Evolutionary conservation across 2,113 vertebrate species (phyloP).

Genomic region (Urocolius indicus): DNA sequence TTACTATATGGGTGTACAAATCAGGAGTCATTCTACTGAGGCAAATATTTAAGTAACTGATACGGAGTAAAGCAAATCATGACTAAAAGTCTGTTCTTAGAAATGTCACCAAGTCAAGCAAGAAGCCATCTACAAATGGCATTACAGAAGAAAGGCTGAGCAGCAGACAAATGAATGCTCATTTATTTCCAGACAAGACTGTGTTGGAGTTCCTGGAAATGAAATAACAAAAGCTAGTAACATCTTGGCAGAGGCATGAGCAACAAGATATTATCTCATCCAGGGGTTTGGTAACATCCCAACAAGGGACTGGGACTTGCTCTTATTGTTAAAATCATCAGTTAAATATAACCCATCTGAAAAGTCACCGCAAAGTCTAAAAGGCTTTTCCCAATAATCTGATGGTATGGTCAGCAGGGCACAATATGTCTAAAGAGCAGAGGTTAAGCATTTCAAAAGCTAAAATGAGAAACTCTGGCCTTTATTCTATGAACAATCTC

Average conservation of each 20-base stretch:
- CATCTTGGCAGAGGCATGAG: constrained; percentile 17
- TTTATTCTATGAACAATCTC: not conserved
- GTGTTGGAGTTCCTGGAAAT: constrained; percentile 43
- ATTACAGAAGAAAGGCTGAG: not conserved
- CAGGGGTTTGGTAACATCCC: constrained; percentile 5
- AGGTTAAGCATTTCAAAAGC: not conserved
- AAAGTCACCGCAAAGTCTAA: constrained; percentile 2
- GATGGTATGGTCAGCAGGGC: not conserved
- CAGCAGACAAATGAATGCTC: not conserved
- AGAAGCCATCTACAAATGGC: not conserved
- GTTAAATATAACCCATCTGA: not conserved
- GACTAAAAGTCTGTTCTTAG: not conserved
- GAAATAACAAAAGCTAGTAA: not conserved
- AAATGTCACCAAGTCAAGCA: not conserved
- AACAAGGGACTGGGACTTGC: not conserved
- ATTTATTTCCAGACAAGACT: not conserved
- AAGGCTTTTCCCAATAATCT: not conserved
- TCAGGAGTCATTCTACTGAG: not conserved
- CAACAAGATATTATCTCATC: not conserved
- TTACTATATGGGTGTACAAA: not conserved
- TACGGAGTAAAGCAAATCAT: not conserved
- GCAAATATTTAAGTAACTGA: not conserved
- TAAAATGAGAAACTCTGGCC: not conserved
- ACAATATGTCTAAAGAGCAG: not conserved
- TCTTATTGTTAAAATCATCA: not conserved